Evolutionary conservation across 2,113 vertebrate genomes (phyloP).

Genomic region (Zapornia atra): DNA sequence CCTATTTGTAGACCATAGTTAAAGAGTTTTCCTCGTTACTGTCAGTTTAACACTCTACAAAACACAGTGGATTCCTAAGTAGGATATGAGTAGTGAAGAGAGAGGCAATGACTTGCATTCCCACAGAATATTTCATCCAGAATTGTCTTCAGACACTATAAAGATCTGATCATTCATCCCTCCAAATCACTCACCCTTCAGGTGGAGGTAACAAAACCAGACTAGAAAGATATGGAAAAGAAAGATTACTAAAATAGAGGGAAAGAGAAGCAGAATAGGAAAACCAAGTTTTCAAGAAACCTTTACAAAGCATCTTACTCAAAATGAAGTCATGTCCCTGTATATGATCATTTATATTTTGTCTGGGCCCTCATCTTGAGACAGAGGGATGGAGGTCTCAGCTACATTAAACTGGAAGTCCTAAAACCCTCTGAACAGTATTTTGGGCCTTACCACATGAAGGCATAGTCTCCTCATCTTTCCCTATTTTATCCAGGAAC

Average conservation of each 20-base stretch:
- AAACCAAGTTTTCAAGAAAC: neutral
- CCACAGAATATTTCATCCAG: neutral
- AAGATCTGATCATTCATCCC: neutral
- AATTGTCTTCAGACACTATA: neutral
- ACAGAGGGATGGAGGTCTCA: neutral
- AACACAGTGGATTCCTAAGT: neutral
- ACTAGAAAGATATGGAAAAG: neutral
- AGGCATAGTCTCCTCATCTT: neutral
- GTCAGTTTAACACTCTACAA: neutral
- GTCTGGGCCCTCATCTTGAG: neutral
- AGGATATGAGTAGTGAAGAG: neutral
- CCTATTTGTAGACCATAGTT: neutral
- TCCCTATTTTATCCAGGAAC: neutral
- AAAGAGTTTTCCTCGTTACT: neutral
- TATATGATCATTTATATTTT: neutral
- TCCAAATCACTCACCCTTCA: neutral
- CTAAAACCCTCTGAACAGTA: neutral
- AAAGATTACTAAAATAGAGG: neutral
- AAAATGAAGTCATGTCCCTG: neutral
- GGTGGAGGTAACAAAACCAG: constrained; percentile 1
- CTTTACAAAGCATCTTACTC: neutral
- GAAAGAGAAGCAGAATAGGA: neutral
- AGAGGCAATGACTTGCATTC: neutral
- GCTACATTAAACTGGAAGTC: neutral
- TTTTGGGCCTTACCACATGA: neutral